phyloP scores from a whole-genome alignment of 2,888 invertebrate species.

The Cactoblastis cactorum region DNA sequence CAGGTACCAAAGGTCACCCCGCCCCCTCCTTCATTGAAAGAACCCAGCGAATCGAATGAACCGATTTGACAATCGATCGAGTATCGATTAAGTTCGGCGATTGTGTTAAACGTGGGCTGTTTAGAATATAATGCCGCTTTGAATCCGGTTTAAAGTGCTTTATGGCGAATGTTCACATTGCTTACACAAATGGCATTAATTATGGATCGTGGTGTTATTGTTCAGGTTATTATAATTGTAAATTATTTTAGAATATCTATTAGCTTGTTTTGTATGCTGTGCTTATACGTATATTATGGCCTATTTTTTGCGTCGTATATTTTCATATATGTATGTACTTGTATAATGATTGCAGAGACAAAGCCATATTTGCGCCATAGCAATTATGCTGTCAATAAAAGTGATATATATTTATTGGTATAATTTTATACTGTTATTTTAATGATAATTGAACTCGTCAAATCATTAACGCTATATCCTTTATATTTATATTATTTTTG shows the following conservation, averaged over 20 bases:
- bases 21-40: conserved; percentile 26
- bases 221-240: conserved; percentile 4
- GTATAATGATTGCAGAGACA: too few relatives aligned
- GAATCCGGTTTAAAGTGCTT: conserved; percentile 2
- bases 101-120: conserved; percentile 6
- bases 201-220: conserved; percentile 13
- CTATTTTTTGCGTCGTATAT: too few relatives aligned
- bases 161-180: conserved; percentile 13
- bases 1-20: conserved; percentile 44
- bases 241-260: background rate
- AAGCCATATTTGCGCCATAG: too few relatives aligned
- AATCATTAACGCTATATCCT: too few relatives aligned
- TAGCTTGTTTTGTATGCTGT: background rate
- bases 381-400: too few relatives aligned
- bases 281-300: too few relatives aligned
- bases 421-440: too few relatives aligned
- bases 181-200: conserved; percentile 13
- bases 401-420: too few relatives aligned
- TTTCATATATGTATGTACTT: too few relatives aligned
- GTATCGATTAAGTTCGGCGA: conserved; percentile 14
- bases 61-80: conserved; percentile 18
- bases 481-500: too few relatives aligned
- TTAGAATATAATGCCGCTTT: conserved; percentile 11
- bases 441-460: too few relatives aligned
- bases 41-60: conserved; percentile 15